A percentile compares a stretch with the other conserved stretches of the same genome.
phyloP scores from a whole-genome alignment of 1,140 invertebrate species.

The Pseudomyrmex cubaensis region DNA sequence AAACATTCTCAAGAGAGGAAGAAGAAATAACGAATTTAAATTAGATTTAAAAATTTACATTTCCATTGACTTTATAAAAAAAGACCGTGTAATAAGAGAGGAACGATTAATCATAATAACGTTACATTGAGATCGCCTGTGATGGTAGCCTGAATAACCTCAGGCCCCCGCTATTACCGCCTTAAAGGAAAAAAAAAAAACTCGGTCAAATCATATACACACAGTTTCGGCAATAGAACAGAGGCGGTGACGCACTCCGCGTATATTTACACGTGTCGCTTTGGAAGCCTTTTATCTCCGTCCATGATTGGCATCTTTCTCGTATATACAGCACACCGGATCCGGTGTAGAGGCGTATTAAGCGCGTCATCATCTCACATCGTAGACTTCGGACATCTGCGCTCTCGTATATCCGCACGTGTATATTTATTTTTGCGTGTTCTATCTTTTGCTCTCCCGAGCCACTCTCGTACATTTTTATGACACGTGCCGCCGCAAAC shows the following conservation, averaged over 20 bases:
- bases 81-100: too few relatives aligned
- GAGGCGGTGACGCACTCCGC: slow-evolving; percentile 7
- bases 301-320: slow-evolving; percentile 20
- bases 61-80: too few relatives aligned
- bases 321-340: not conserved
- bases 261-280: not conserved
- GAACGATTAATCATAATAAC: too few relatives aligned
- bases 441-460: not conserved
- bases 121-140: slow-evolving; percentile 16
- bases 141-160: not conserved
- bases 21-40: not conserved
- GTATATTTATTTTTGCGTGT: slow-evolving; percentile 39
- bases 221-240: not conserved
- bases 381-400: slow-evolving; percentile 32
- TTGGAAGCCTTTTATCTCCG: not conserved
- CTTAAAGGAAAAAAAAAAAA: not conserved
- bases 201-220: not conserved
- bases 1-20: not conserved
- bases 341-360: not conserved
- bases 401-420: not conserved
- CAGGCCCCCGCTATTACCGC: not conserved
- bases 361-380: slow-evolving; percentile 36
- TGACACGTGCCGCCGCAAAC: slow-evolving; percentile 52
- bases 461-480: slow-evolving; percentile 3
- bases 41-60: too few relatives aligned